Base-by-base conservation (phyloP, 2,797 vertebrate species). In the Pantherophis vulpinus region DNA sequence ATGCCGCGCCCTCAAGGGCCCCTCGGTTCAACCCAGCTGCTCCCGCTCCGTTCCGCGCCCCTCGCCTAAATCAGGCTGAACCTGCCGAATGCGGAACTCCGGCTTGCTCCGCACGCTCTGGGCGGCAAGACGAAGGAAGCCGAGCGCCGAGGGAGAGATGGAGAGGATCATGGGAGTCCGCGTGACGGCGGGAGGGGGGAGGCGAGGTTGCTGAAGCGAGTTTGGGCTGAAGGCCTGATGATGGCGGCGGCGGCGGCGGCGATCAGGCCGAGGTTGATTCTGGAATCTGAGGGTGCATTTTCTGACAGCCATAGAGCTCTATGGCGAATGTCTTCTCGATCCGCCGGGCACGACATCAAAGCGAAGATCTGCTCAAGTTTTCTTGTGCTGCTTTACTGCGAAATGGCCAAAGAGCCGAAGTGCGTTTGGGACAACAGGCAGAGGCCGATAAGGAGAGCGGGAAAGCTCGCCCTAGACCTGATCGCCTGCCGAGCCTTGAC, bases 11-110 rank as follows among this genome's bases (percentile, higher is more conserved):
- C 88, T 86, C 90, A 2, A 42, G 23, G 58, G 37, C 90, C 60
- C 27, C 51, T 90, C 94, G 10, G 86, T 56, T 86, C 94, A 87
- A 66, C 88, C 55, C 66, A 66, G 87, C 93, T 42, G 92, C 92
- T 94, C 59, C 58, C n/a, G 90, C 94, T 90, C 86, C 70, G 37
- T 58, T 89, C 59, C 94, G 90, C 92, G 87, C 89, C 91, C 93
- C 88, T 88, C 93, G 51, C 60, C 88, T 16, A 18, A 70, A 51
- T 23, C 93, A 94, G 93, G 66, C 93, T 5, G 32, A 58, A 58
- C 63, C 91, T 86, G 93, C 86, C 93, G 91, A 94, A 54, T 37
- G 11, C 86, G 27, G 91, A 88, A 27, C 56, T 25, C 63, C 1
- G 47, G 83, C n/a, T 66, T 5, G 11, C 63, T n/a, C 61, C 66